phyloP scores from a whole-genome alignment of 2,113 vertebrate species.

The Gambusia affinis region DNA sequence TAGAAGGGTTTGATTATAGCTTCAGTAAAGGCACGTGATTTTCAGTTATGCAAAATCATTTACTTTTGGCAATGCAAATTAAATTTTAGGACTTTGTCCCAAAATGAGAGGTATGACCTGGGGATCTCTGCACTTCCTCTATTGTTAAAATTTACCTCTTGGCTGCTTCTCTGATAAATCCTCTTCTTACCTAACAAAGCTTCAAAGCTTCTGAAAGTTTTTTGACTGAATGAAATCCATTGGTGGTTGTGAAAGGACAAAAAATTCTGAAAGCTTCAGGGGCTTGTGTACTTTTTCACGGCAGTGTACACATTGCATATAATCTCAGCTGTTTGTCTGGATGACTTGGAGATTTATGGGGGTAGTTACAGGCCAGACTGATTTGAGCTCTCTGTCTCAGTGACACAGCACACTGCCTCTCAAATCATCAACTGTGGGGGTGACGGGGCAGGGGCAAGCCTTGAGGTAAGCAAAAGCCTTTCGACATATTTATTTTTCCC shows the following conservation, averaged over 20 bases:
- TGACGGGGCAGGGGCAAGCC: constrained; percentile 29
- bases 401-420: constrained; percentile 45
- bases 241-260: too few species aligned
- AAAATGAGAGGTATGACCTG: too few species aligned
- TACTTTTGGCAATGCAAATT: neutral
- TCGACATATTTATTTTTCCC: constrained; percentile 73
- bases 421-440: constrained; percentile 36
- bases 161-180: too few species aligned
- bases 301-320: too few species aligned
- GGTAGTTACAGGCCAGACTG: constrained; percentile 21
- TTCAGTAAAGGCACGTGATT: constrained; percentile 6
- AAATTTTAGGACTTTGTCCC: neutral
- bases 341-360: constrained; percentile 33
- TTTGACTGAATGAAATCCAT: neutral
- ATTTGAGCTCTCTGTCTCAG: constrained; percentile 29
- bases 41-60: neutral
- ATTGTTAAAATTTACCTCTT: neutral
- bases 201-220: neutral
- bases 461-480: constrained; percentile 50
- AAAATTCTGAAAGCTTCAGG: too few species aligned
- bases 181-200: neutral
- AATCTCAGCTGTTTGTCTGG: constrained; percentile 18
- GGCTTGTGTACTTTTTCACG: too few species aligned
- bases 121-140: too few species aligned
- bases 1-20: constrained; percentile 5